Evolutionary conservation across 2,113 vertebrate species (phyloP).

Genomic region (Mesoclemmys tuberculata): DNA sequence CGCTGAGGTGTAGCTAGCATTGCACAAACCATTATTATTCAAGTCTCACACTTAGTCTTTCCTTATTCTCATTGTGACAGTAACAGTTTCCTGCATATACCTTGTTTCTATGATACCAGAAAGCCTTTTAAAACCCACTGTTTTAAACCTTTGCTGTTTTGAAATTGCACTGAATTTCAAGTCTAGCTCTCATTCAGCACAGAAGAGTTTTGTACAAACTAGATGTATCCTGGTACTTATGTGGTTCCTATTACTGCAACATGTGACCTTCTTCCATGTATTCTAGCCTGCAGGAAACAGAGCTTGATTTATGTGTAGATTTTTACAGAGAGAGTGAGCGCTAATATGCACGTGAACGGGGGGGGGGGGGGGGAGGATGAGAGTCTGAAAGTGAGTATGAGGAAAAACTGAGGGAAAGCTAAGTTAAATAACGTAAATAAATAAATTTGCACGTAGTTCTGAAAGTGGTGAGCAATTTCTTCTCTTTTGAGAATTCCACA

Average conservation of each 20-base stretch:
- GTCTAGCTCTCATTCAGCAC: neutral
- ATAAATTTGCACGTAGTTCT: neutral
- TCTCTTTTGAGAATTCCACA: neutral
- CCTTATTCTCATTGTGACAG: constrained; percentile 49
- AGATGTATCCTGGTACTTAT: neutral
- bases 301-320: constrained; percentile 41
- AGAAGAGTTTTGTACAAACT: neutral
- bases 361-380: neutral
- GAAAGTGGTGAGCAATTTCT: neutral
- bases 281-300: neutral
- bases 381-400: neutral
- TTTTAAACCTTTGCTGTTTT: constrained; percentile 19
- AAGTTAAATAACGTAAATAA: neutral
- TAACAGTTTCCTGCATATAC: constrained; percentile 53
- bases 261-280: neutral
- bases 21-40: constrained; percentile 55
- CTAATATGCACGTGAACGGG: neutral
- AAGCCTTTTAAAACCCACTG: constrained; percentile 29
- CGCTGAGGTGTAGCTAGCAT: constrained; percentile 66
- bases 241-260: neutral
- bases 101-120: constrained; percentile 28
- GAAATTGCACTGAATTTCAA: constrained; percentile 22
- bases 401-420: neutral
- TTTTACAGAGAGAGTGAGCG: neutral
- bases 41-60: constrained; percentile 38